phyloP scores from a whole-genome alignment of 1,140 invertebrate genomes.

The Arctopsyche grandis region DNA sequence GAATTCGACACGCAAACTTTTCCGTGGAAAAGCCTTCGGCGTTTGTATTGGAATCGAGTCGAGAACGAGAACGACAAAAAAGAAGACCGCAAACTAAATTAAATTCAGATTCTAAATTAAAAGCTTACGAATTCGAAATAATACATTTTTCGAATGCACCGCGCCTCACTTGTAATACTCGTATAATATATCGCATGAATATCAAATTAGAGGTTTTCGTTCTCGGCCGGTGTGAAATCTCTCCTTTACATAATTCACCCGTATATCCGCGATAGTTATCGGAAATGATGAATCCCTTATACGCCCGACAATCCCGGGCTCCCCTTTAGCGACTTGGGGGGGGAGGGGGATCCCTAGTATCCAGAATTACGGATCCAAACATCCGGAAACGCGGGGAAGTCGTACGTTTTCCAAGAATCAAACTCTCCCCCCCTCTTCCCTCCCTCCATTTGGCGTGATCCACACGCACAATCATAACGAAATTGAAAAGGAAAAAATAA shows the following conservation, averaged over 20 bases:
- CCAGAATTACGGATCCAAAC: constrained; percentile 15
- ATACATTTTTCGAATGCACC: too few species aligned
- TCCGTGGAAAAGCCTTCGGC: constrained; percentile 17
- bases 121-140: not conserved
- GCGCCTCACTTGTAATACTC: too few species aligned
- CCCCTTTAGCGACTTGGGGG: not conserved
- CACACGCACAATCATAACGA: constrained; percentile 14
- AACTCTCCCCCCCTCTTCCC: not conserved
- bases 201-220: constrained; percentile 51
- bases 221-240: constrained; percentile 47
- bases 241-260: constrained; percentile 51
- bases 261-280: constrained; percentile 49
- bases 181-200: constrained; percentile 40
- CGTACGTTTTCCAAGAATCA: constrained; percentile 18
- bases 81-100: not conserved
- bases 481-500: constrained; percentile 9
- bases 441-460: not conserved
- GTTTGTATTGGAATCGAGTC: not conserved
- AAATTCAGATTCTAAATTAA: constrained; percentile 6
- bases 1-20: constrained; percentile 2
- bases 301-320: not conserved
- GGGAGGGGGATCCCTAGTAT: not conserved
- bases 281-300: constrained; percentile 38
- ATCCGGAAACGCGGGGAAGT: constrained; percentile 9
- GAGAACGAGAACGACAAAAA: not conserved